phyloP scores from a whole-genome alignment of 2,797 vertebrate genomes.

The Loriculus beryllinus region DNA sequence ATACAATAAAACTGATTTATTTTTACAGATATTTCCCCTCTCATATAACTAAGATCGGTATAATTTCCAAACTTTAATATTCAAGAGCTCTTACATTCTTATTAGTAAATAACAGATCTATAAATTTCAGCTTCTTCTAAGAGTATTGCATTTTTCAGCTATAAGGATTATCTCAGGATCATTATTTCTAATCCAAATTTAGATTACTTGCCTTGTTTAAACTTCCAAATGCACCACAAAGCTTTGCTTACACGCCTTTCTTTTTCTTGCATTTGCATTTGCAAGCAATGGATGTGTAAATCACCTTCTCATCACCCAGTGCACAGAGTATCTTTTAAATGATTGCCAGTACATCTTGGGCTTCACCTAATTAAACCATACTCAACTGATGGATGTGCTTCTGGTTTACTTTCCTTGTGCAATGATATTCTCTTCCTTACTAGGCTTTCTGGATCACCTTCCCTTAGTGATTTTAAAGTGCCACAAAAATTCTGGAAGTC shows the following conservation, averaged over 20 bases:
- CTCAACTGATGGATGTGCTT: neutral
- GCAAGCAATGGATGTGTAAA: neutral
- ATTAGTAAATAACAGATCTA: slow-evolving; percentile 3
- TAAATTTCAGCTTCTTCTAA: neutral
- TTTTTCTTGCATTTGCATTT: neutral
- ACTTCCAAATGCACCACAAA: neutral
- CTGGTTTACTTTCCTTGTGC: neutral
- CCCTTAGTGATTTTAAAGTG: neutral
- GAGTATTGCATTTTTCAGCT: neutral
- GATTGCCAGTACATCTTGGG: neutral
- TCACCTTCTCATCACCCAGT: neutral
- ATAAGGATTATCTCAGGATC: neutral
- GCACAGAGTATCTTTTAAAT: neutral
- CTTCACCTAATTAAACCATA: neutral
- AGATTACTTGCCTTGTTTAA: neutral
- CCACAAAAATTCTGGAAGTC: neutral
- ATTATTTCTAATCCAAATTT: slow-evolving; percentile 6
- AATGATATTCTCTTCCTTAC: neutral
- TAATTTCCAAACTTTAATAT: neutral
- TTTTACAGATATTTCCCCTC: neutral
- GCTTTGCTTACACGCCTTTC: neutral
- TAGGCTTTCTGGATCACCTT: neutral
- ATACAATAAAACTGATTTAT: neutral
- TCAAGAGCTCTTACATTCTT: neutral
- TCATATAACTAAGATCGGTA: neutral